These are phyloP conservation scores for Conus canariensis DNA, from an alignment of 2,888 invertebrate genomes.

Conservation along the genomic window DNA sequence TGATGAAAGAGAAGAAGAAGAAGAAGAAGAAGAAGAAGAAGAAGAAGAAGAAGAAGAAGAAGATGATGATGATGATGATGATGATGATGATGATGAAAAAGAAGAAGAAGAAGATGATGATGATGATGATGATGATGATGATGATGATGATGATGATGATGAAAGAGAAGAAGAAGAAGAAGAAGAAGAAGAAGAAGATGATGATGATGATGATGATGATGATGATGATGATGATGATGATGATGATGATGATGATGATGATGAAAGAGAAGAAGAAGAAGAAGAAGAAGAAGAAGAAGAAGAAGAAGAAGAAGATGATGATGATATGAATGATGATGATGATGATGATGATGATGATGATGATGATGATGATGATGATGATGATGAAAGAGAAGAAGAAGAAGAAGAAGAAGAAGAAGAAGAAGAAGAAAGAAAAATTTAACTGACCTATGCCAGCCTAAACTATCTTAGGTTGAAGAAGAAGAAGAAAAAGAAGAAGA, in stretches of 20 bases:
- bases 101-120: neutral
- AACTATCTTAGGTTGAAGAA: neutral
- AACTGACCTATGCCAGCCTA: neutral
- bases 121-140: neutral
- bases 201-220: neutral
- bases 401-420: neutral
- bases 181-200: neutral
- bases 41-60: no score
- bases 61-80: neutral
- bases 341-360: no score
- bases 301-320: neutral
- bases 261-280: neutral
- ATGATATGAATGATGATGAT: no score
- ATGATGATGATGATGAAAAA: neutral
- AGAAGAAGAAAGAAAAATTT: neutral
- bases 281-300: constrained; percentile 6
- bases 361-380: no score
- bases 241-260: neutral
- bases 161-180: no score
- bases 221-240: neutral
- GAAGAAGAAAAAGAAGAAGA: no score
- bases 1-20: no score
- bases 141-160: neutral
- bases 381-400: no score
- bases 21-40: neutral